phyloP scores from a whole-genome alignment of 2,113 vertebrate species.

The Limnothrissa miodon region DNA sequence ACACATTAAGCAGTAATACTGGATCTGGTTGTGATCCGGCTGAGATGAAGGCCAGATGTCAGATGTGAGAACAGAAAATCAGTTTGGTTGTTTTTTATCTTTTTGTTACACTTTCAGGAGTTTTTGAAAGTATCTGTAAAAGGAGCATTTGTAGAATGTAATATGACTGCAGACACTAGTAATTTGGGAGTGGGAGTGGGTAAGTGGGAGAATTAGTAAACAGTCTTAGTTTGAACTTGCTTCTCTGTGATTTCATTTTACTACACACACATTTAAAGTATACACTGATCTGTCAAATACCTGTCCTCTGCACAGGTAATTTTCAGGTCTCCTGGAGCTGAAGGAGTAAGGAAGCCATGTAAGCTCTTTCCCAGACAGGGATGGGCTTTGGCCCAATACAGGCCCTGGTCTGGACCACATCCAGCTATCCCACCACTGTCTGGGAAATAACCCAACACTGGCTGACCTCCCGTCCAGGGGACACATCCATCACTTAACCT shows the following conservation, averaged over 20 bases:
- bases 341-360: constrained; percentile 11
- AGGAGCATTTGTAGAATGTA: too few species aligned
- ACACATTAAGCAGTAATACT: neutral
- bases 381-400: constrained; percentile 21
- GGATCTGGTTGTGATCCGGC: neutral
- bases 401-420: neutral
- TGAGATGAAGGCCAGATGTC: neutral
- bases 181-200: too few species aligned
- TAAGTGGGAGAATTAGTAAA: too few species aligned
- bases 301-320: neutral
- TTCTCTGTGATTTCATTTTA: too few species aligned
- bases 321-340: constrained; percentile 15
- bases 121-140: too few species aligned
- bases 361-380: constrained; percentile 21
- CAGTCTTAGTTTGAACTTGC: too few species aligned
- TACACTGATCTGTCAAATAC: neutral
- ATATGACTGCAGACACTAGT: too few species aligned
- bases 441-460: neutral
- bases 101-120: too few species aligned
- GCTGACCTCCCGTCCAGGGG: constrained; percentile 8
- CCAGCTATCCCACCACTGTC: neutral
- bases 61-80: too few species aligned
- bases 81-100: too few species aligned
- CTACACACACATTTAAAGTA: too few species aligned
- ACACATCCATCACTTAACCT: too few species aligned